These are phyloP conservation scores for Cyclina sinensis DNA, from an alignment of 1,140 invertebrate species.

Conservation along the genomic window DNA sequence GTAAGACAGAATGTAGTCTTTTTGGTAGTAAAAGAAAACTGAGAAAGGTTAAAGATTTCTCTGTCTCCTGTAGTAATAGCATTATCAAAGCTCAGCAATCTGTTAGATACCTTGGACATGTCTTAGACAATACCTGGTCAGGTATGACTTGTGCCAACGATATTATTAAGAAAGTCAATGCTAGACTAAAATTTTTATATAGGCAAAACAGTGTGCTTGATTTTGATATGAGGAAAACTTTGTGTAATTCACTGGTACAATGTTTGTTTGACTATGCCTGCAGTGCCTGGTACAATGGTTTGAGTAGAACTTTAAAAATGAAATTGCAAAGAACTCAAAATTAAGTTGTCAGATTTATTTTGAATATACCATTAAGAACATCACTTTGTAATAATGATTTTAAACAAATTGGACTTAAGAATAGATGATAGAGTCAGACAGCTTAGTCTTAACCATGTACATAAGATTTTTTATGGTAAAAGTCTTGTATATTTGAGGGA, in stretches of 20 bases:
- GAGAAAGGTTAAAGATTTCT: background rate
- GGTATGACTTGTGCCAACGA: background rate
- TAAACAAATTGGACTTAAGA: background rate
- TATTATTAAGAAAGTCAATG: background rate
- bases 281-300: background rate
- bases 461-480: background rate
- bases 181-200: too few species aligned
- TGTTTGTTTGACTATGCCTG: background rate
- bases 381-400: background rate
- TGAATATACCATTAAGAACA: background rate
- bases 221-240: background rate
- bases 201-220: background rate
- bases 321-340: too few species aligned
- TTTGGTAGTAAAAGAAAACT: background rate
- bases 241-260: background rate
- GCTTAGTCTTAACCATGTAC: background rate
- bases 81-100: background rate
- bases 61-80: background rate
- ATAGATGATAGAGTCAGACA: background rate
- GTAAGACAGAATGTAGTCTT: conserved; percentile 18
- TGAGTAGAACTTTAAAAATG: background rate
- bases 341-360: background rate
- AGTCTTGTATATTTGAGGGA: background rate
- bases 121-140: background rate
- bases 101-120: background rate